Evolutionary conservation across 2,113 vertebrate species (phyloP), one percentile per base, ranked within the genome.

Genomic region (Zosterops japonicus): DNA sequence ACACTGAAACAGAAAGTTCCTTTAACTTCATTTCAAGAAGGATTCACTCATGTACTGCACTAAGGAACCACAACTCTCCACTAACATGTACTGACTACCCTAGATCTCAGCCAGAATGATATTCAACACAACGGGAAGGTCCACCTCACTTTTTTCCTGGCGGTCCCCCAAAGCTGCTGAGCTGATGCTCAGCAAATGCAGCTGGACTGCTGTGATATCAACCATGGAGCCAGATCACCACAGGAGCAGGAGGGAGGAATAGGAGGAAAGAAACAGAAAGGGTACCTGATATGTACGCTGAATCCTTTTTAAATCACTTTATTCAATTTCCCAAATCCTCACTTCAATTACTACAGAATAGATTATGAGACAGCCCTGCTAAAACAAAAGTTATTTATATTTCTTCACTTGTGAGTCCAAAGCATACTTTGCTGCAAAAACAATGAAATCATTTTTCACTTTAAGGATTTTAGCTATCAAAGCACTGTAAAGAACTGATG

Each of bases 141-240:
- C 67, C 72, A 88, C 75, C 71, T 93, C 88, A 74, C 52, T 94
- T 87, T 77, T 87, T 83, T 83, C 70, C 84, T 95, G 78, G 89
- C 22, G 0, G 69, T 57, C 6, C 67, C 93, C 71, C 71, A 83
- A 61, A 91, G 71, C 2, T 68, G 47, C 93, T 81, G 89, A 92
- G 71, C 83, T 57, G 33, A 93, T 74, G 46, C 72, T 82, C 91
- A 92, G 57, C 87, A 95, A 96, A 68, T 68, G 79, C 72, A 93
- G 86, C 83, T 93, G 89, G 65, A 92, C 22, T 64, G 77, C 65
- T 91, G 72, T 17, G 64, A 41, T 92, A 92, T 8, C 90, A 80
- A 15, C 35, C 49, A 6, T 1, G 15, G 31, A 94, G 92, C 76
- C 90, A 96, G 75, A 83, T 63, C 60, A 59, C 92, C 6, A 3